Percentiles rank a stretch among this genome's conserved stretches.
These are phyloP conservation scores for Drosophila willistoni DNA, from an alignment of 1,140 invertebrate genomes.

Conservation along the genomic window DNA sequence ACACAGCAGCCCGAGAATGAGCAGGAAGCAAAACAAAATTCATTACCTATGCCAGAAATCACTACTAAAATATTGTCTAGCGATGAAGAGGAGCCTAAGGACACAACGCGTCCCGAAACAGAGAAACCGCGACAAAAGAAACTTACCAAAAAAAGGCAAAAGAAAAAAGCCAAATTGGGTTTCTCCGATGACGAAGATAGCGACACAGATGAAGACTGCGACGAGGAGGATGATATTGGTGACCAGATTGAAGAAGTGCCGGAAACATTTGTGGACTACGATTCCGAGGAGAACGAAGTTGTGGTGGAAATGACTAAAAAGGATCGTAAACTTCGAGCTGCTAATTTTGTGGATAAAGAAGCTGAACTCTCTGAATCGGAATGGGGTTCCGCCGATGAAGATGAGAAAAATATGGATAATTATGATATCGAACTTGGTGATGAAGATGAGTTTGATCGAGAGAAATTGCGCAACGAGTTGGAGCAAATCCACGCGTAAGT, in stretches of 20 bases:
- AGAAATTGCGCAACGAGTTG: slow-evolving; percentile 86
- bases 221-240: slow-evolving; percentile 55
- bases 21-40: neutral
- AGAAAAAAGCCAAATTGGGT: slow-evolving; percentile 74
- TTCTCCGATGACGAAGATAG: slow-evolving; percentile 79
- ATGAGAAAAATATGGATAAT: slow-evolving; percentile 88
- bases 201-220: slow-evolving; percentile 58
- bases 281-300: slow-evolving; percentile 89
- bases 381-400: slow-evolving; percentile 89
- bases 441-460: slow-evolving; percentile 88
- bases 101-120: neutral
- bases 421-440: slow-evolving; percentile 90
- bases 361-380: slow-evolving; percentile 93
- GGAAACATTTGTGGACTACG: slow-evolving; percentile 86
- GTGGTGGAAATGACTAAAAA: slow-evolving; percentile 83
- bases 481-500: slow-evolving; percentile 87
- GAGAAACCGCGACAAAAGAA: slow-evolving; percentile 62
- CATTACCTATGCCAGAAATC: slow-evolving; percentile 26
- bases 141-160: slow-evolving; percentile 63
- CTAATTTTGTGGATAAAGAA: slow-evolving; percentile 91
- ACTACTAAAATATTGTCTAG: slow-evolving; percentile 74
- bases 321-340: slow-evolving; percentile 83
- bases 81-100: slow-evolving; percentile 83
- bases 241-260: slow-evolving; percentile 82
- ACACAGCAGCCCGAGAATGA: slow-evolving; percentile 38